Base-by-base conservation (phyloP, 2,888 invertebrate genomes). In the Mellilla xanthometata region DNA sequence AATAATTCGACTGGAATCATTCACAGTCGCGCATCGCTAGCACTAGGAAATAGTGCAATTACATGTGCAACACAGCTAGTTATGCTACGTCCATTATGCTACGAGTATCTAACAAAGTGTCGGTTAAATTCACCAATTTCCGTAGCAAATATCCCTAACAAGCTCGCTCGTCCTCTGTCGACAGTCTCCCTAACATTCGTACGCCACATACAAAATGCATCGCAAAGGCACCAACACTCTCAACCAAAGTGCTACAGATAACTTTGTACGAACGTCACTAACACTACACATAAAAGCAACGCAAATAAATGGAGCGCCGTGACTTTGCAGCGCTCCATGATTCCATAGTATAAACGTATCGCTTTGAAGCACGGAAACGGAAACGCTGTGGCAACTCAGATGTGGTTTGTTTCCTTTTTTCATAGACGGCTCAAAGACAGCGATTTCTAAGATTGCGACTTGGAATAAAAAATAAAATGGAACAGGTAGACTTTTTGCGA, bases 261-360 rank as follows among this genome's bases (percentile, higher is more conserved):
- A 72, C 71, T 75, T 72, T 72, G 67, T 70, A 65, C 60, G 24
- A 26, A 38, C 58, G 61, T 65, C 60, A 51, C 65, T 65, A 64
- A 61, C 70, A 60, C 58, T 56, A 63, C 59, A 56, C 52, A 63
- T 58, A 61, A 65, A 65, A 63, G 60, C 62, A 57, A 61, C 60
- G 63, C 56, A 68, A 71, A 63, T 72, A 75, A 71, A 72, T 67
- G 54, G 61, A 67, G 54, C 60, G 52, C 47, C 61, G 60, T 66
- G 67, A 68, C 69, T 72, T 62, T 62, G 59, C 49, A 57, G 39
- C 47, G 3, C 2, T 6, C 15, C 6, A 1, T 19, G 15, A 19
- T 19, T 19, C 15, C 2, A 19, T 19, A 6, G 15, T 19, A 19
- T 61, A 56, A 62, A 5, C 55, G 33, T 7, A 34, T 46, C 54